phyloP scores from a whole-genome alignment of 2,113 vertebrate genomes.

The Dryoscopus gambensis region DNA sequence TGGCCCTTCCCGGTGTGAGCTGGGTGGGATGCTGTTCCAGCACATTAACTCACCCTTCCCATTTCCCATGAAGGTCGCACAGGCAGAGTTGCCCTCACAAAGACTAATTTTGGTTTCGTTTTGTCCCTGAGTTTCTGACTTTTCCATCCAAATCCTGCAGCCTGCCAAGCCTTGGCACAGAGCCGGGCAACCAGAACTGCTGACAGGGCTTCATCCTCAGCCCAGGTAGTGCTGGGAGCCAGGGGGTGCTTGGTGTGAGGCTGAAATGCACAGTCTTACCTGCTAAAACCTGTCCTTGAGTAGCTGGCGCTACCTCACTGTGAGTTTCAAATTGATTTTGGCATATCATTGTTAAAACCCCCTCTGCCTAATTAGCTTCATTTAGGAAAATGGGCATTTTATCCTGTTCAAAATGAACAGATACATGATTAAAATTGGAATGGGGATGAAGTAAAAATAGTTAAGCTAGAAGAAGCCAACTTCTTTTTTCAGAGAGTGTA shows the following conservation, averaged over 20 bases:
- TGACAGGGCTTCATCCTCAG: background rate
- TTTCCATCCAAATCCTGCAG: background rate
- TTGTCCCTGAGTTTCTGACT: background rate
- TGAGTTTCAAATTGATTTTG: background rate
- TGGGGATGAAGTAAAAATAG: background rate
- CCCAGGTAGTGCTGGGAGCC: background rate
- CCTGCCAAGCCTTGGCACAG: accelerated
- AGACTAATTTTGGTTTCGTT: background rate
- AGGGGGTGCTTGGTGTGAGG: background rate
- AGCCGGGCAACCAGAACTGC: background rate
- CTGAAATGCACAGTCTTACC: background rate
- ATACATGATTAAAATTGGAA: background rate
- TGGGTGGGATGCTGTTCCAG: constrained; percentile 20
- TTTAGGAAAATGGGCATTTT: background rate
- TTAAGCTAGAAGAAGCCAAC: background rate
- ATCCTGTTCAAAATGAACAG: background rate
- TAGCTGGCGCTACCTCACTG: background rate
- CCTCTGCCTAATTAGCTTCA: background rate
- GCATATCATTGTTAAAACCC: background rate
- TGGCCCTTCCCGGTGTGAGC: background rate
- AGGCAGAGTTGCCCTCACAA: background rate
- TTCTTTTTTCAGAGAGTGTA: background rate
- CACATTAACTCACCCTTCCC: constrained; percentile 29
- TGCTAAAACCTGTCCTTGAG: background rate
- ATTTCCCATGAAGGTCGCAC: background rate